These are phyloP conservation scores for Actenoides lindsayi DNA, from an alignment of 2,113 vertebrate genomes.

Conservation along the genomic window DNA sequence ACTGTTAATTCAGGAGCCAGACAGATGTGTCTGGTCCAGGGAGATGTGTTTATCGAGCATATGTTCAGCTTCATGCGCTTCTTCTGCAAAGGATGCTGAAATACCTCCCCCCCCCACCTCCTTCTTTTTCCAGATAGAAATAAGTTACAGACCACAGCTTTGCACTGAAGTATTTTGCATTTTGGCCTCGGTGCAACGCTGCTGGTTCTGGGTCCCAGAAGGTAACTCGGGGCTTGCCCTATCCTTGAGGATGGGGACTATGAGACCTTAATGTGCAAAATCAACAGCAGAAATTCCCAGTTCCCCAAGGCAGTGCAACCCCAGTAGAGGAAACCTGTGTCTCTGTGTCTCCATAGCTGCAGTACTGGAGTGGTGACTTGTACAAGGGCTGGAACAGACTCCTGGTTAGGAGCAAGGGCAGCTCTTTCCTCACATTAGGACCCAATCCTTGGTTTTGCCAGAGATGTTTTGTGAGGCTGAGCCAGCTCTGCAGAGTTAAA, in stretches of 20 bases:
- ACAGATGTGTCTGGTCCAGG: not conserved
- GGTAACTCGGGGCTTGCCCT: no score
- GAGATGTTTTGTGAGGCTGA: fast-evolving
- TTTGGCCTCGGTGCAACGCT: fast-evolving
- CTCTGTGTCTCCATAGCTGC: not conserved
- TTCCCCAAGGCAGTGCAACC: not conserved
- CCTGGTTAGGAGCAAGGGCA: not conserved
- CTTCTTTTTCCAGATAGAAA: not conserved
- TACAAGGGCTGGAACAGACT: fast-evolving
- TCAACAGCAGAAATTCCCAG: fast-evolving
- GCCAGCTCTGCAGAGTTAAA: not conserved
- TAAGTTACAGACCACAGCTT: not conserved
- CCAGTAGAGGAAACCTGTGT: fast-evolving
- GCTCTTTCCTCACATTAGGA: not conserved
- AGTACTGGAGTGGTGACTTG: fast-evolving
- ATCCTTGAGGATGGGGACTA: not conserved
- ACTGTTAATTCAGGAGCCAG: not conserved
- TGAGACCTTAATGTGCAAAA: not conserved
- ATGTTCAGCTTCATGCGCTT: not conserved
- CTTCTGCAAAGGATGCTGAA: not conserved
- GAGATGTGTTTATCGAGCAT: not conserved
- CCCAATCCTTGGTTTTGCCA: fast-evolving
- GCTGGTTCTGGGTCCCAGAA: not conserved
- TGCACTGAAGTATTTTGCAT: not conserved
- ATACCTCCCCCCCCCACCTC: not conserved